A percentile compares a stretch with the other conserved stretches of the same genome.
Evolutionary conservation across 2,113 vertebrate genomes (phyloP).

Genomic region (Xenus cinereus): DNA sequence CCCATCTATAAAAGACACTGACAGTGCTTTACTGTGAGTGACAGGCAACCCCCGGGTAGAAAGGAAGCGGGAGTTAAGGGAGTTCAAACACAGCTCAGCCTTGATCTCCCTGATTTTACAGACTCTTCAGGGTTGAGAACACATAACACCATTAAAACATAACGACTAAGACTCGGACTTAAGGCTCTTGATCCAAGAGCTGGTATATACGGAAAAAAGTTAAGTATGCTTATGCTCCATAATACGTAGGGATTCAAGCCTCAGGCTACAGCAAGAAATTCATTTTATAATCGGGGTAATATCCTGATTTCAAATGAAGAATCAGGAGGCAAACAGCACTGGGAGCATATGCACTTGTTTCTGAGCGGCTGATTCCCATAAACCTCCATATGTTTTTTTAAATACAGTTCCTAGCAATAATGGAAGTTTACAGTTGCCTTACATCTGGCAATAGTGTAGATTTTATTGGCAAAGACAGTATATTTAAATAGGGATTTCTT

Average conservation of each 20-base stretch:
- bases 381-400: not conserved
- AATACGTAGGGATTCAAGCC: not conserved
- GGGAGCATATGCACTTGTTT: not conserved
- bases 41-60: not conserved
- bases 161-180: not conserved
- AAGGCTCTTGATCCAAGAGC: not conserved
- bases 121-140: not conserved
- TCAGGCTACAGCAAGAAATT: not conserved
- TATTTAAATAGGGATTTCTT: not conserved
- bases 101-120: not conserved
- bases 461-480: not conserved
- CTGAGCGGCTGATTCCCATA: constrained; percentile 20
- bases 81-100: not conserved
- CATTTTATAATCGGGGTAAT: not conserved
- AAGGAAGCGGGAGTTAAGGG: not conserved
- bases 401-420: constrained; percentile 8
- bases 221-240: not conserved
- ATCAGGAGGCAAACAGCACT: not conserved
- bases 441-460: not conserved
- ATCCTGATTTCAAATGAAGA: not conserved
- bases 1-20: not conserved
- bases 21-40: not conserved
- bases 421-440: not conserved
- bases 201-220: not conserved
- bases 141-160: not conserved